Percentiles rank a stretch among this genome's conserved stretches.
phyloP scores from a whole-genome alignment of 2,888 invertebrate species.

The Nomada flava region DNA sequence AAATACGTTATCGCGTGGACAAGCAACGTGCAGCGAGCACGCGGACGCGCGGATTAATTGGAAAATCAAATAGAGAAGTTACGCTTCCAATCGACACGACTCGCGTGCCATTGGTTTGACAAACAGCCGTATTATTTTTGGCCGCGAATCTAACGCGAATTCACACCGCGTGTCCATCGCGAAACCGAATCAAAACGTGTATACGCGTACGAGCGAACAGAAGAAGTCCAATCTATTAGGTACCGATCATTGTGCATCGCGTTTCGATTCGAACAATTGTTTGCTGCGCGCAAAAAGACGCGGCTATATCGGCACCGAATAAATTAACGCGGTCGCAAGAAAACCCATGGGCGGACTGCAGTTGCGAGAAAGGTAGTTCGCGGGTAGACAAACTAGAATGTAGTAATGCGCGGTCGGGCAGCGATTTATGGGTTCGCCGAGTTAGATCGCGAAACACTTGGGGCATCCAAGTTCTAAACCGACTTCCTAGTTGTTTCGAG shows the following conservation, averaged over 20 bases:
- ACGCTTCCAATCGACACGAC: conserved; percentile 26
- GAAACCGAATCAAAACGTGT: not conserved
- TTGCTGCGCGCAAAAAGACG: conserved; percentile 19
- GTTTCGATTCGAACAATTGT: not conserved
- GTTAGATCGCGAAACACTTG: conserved; percentile 63
- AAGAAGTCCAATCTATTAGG: not conserved
- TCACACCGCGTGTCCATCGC: not conserved
- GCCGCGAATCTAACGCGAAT: conserved; percentile 7
- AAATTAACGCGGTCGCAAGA: conserved; percentile 53
- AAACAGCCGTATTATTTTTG: conserved; percentile 31
- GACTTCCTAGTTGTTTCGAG: conserved; percentile 58
- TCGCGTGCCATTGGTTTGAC: conserved; percentile 25
- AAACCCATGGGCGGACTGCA: conserved; percentile 19
- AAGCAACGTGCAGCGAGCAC: conserved; percentile 9
- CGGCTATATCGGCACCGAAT: conserved; percentile 29
- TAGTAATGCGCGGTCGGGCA: conserved; percentile 43
- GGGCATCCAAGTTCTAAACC: conserved; percentile 68
- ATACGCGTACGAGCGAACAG: not conserved
- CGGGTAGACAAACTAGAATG: conserved; percentile 50
- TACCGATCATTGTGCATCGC: not conserved
- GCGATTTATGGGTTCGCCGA: conserved; percentile 63
- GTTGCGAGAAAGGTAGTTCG: not conserved
- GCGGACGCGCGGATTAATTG: conserved; percentile 44
- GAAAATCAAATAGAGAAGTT: conserved; percentile 44
- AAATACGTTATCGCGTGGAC: conserved; percentile 44